phyloP scores from a whole-genome alignment of 1,140 invertebrate species.

The Drosophila kanapiae region DNA sequence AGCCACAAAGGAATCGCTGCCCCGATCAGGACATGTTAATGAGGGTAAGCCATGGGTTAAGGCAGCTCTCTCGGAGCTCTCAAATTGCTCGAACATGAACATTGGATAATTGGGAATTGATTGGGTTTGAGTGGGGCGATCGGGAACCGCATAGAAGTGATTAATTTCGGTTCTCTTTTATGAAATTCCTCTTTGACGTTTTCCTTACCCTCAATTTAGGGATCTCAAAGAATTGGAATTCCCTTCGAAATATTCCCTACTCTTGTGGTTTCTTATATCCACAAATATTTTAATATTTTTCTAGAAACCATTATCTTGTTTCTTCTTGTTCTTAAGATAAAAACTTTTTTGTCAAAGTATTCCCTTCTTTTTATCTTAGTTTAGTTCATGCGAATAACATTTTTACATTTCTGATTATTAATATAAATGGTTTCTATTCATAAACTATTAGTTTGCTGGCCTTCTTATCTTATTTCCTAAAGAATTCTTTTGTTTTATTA shows the following conservation, averaged over 20 bases:
- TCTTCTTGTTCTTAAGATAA: no score
- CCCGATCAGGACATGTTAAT: conserved; percentile 82
- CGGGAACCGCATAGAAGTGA: conserved; percentile 28
- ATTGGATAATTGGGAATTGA: conserved; percentile 61
- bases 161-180: conserved; percentile 27
- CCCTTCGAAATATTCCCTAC: neutral
- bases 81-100: conserved; percentile 49
- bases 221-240: neutral
- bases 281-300: neutral
- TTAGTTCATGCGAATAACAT: no score
- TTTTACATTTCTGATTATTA: neutral
- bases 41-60: conserved; percentile 71
- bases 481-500: neutral
- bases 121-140: conserved; percentile 32
- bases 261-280: neutral
- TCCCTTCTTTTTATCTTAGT: no score
- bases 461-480: neutral
- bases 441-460: neutral
- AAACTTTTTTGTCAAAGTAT: no score
- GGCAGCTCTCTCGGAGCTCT: neutral
- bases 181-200: conserved; percentile 1
- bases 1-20: conserved; percentile 75
- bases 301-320: neutral
- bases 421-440: neutral
- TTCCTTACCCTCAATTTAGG: neutral